A percentile compares a stretch with the other conserved stretches of the same genome.
Evolutionary conservation across 2,888 invertebrate genomes (phyloP).

Genomic region (Malthinus flaveolus): DNA sequence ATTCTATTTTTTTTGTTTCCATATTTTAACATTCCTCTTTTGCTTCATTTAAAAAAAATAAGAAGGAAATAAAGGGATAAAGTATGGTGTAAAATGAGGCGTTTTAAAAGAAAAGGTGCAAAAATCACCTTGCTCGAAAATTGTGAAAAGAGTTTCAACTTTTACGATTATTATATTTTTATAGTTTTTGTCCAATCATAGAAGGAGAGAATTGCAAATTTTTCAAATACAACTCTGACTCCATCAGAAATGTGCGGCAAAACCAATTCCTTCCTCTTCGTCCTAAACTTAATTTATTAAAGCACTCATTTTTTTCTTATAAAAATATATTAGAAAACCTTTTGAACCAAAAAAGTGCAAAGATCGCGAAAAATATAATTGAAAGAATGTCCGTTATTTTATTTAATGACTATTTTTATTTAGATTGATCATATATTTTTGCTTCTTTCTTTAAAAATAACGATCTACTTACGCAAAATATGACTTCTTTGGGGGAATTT

Average conservation of each 20-base stretch:
- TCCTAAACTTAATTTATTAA: constrained; percentile 7
- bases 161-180: constrained; percentile 26
- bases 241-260: constrained; percentile 20
- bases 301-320: constrained; percentile 10
- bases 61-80: constrained; percentile 7
- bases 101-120: constrained; percentile 31
- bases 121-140: constrained; percentile 30
- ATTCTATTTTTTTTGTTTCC: too few species aligned
- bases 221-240: constrained; percentile 16
- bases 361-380: constrained; percentile 10
- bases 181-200: constrained; percentile 31
- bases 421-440: too few species aligned
- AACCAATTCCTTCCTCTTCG: background rate
- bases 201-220: constrained; percentile 31
- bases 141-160: constrained; percentile 26
- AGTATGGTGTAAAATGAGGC: constrained; percentile 23
- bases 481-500: too few species aligned
- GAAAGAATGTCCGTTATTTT: constrained; percentile 7
- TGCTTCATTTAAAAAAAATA: background rate
- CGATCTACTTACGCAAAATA: too few species aligned
- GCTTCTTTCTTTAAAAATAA: too few species aligned
- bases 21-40: too few species aligned
- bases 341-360: background rate
- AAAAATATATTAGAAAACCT: background rate
- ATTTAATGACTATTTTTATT: too few species aligned